A percentile compares a stretch with the other conserved stretches of the same genome.
These are phyloP conservation scores for Chaenocephalus aceratus DNA, from an alignment of 2,113 vertebrate genomes.

Conservation along the genomic window DNA sequence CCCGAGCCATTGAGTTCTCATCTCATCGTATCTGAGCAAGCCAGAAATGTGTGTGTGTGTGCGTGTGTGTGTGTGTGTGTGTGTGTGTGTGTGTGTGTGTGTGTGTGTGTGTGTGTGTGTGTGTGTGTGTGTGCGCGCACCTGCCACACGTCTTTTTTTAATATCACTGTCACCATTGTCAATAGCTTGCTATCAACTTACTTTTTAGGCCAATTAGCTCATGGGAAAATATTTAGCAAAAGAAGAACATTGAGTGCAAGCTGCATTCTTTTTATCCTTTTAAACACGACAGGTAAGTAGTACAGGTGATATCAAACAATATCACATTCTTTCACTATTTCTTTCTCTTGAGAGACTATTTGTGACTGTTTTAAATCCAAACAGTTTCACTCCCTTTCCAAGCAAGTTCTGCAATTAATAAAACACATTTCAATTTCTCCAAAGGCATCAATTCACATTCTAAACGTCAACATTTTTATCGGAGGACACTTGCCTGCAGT, in stretches of 20 bases:
- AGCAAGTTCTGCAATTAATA: slow-evolving; percentile 24
- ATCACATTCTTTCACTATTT: not conserved
- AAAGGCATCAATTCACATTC: slow-evolving; percentile 52
- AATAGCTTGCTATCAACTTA: slow-evolving; percentile 21
- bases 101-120: slow-evolving; percentile 7
- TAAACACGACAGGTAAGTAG: slow-evolving; percentile 19
- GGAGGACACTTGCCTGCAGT: slow-evolving; percentile 33
- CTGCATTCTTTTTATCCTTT: not conserved
- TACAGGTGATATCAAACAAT: not conserved
- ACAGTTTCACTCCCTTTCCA: slow-evolving; percentile 14
- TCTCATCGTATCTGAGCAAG: slow-evolving; percentile 66
- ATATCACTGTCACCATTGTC: slow-evolving; percentile 1
- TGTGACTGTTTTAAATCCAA: slow-evolving; percentile 31
- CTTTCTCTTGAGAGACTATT: slow-evolving; percentile 13
- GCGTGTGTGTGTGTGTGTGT: not conserved
- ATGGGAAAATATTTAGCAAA: slow-evolving; percentile 27
- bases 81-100: slow-evolving; percentile 9
- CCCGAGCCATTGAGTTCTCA: slow-evolving; percentile 65
- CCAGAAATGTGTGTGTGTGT: slow-evolving; percentile 16
- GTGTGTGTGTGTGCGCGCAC: slow-evolving; percentile 8
- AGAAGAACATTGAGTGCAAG: not conserved
- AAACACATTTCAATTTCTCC: slow-evolving; percentile 7
- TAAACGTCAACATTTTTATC: slow-evolving; percentile 50
- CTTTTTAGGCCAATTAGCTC: not conserved
- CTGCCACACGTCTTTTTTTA: slow-evolving; percentile 22